Base-by-base conservation (phyloP, 2,888 invertebrate species). In the Epinotia demarniana region DNA sequence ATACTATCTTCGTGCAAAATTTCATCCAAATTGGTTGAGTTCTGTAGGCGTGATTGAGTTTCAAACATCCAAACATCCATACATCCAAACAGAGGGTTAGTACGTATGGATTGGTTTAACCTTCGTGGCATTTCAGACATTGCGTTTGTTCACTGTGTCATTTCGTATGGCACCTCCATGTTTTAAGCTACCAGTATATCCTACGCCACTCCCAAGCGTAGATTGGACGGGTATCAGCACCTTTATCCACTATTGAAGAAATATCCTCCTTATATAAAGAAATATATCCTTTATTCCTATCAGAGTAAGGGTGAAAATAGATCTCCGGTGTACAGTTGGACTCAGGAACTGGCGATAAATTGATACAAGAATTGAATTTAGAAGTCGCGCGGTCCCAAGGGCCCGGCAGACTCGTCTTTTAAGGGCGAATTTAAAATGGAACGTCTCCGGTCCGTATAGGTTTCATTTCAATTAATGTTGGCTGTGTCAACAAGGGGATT, bases 291-390 rank as follows among this genome's bases (percentile, higher is more conserved):
- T 53, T 53, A n/a, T 53, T 53, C n/a, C n/a, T 6, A 53, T 5
- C 53, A 2, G 0, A 0, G 8, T 53, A 53, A 53, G 53, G 8
- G 16, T 5, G 53, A 53, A n/a, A 53, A n/a, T n/a, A 8, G 2
- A 4, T 60, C 23, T 5, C 23, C 3, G 13, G 2, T 57, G 63
- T 63, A 23, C 63, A 72, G 43, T 55, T 57, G 72, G 63, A 72
- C 57, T 63, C 39, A 57, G 55, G 23, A n/a, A 43, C 63, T 18
- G 55, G 43, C 64, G 72, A 58, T 72, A 72, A 64, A 72, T 72
- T 72, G 72, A 72, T 63, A 72, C 72, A 58, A 64, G 64, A 63
- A 72, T 72, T 64, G 72, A 64, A 64, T 72, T 64, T 72, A 55
- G 64, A 72, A 64, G 57, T 64, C 57, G 72, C 55, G 43, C 63